Percentiles rank a stretch among this genome's conserved stretches.
Evolutionary conservation across 2,888 invertebrate species (phyloP).

Genomic region (Ochropleura leucogaster): DNA sequence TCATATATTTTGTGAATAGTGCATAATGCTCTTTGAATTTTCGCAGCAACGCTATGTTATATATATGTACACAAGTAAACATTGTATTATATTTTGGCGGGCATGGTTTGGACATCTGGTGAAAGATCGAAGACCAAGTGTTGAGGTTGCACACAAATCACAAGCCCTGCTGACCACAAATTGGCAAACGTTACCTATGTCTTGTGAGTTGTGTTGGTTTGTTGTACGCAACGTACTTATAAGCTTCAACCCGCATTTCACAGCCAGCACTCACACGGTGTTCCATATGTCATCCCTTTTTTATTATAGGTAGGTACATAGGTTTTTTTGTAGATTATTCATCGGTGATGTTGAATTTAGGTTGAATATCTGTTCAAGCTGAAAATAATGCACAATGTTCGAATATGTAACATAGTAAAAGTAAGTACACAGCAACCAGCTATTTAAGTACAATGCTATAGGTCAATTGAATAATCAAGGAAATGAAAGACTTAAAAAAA

Average conservation of each 20-base stretch:
- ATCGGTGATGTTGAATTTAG: not conserved
- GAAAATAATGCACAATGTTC: not conserved
- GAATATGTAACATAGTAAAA: not conserved
- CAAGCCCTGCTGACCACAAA: constrained; percentile 28
- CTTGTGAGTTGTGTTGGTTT: constrained; percentile 3
- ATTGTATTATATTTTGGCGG: not conserved
- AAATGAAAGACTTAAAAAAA: not conserved
- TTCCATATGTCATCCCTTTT: not conserved
- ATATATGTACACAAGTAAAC: not conserved
- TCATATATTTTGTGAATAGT: not conserved
- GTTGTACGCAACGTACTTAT: not conserved
- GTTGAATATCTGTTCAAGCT: not conserved
- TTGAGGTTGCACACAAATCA: constrained; percentile 41
- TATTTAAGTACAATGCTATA: not conserved
- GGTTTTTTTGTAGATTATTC: not conserved
- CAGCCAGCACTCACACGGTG: not conserved
- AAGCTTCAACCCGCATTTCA: not conserved
- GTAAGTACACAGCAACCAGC: not conserved
- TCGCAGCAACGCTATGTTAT: too few species aligned
- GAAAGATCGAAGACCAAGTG: constrained; percentile 3
- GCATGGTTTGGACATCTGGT: constrained; percentile 9
- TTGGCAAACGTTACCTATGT: not conserved
- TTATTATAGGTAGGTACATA: too few species aligned
- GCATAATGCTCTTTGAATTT: too few species aligned
- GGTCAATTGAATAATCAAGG: not conserved